Base-by-base conservation (phyloP, 2,797 vertebrate species). In the Oophaga sylvatica region DNA sequence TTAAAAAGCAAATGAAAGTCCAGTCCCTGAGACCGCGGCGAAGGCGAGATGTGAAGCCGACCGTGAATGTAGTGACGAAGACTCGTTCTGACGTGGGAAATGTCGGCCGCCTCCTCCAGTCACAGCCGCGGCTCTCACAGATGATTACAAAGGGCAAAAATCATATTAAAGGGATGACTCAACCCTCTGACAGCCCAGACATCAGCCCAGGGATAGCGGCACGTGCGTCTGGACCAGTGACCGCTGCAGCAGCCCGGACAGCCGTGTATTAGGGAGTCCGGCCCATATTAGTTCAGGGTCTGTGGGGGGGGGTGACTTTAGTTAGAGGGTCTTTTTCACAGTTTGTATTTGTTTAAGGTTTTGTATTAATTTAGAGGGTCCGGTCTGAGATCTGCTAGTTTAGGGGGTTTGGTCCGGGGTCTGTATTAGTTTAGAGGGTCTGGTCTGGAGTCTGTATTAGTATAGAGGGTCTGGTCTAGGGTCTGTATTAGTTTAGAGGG, bases 161-260 rank as follows among this genome's bases (percentile, higher is more conserved):
- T 85, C 77, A 76, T 81, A 81, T 81, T 11, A 77, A 75, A 85
- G 83, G 78, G 56, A 88, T 85, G 87, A 85, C 17, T 88, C 83
- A 88, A 45, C 81, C 86, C 45, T 35, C 59, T 26, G 26, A 26
- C 45, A 4, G 4, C 45, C 6, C 48, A 0, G 48, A 53, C 1
- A 53, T 9, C 48, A 11, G 35, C 35, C 48, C 48, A 53, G 48
- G 48, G 11, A 53, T 53, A 53, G 48, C 48, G 48, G 48, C 48
- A 53, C 48, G 11, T 10, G 48, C 9, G 48, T 62, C 19, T 31
- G 20, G 5, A 31, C 12, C n/a, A 41, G 53, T n/a, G 9, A 71
- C 70, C 7, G 65, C 65, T 11, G 2, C 17, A 41, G 70, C 70
- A 73, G 76, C 75, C 10, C 41, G 13, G 19, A 17, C 6, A 53